Base-by-base conservation (phyloP, 2,888 invertebrate genomes). In the Notocelia uddmanniana region DNA sequence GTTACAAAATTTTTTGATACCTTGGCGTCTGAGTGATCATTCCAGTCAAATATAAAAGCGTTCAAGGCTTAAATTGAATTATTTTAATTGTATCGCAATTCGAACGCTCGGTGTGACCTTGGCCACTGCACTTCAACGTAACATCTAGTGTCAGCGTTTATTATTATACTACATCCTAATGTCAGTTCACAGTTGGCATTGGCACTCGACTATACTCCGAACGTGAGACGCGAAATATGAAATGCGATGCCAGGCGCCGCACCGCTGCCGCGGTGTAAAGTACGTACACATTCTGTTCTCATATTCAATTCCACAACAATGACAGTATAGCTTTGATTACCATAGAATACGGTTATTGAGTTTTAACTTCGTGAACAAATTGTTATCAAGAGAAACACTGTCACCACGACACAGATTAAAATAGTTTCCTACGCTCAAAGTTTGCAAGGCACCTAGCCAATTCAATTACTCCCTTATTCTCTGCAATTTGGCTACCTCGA, bases 161-260 rank as follows among this genome's bases (percentile, higher is more conserved):
- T 68, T 72, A 62, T 72, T 72, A 72, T 37, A 62, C 55, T 37
- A 48, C 48, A 21, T 11, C 54, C 62, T 68, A 72, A 72, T 72
- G 72, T 68, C 72, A 68, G 26, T 72, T n/a, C n/a, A n/a, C n/a
- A n/a, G n/a, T n/a, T n/a, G n/a, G n/a, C n/a, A n/a, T n/a, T 68
- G 72, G 72, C 72, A 72, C 68, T 57, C 55, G 62, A 45, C 37
- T 26, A 37, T 62, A 23, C 50, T 37, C 54, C 19, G 37, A 72
- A 48, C 21, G 55, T 50, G 55, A 68, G 60, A 55, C 50, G 34
- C 34, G 34, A 60, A 31, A 62, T 62, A 72, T 66, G 66, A 70
- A 64, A 70, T 70, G 21, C 31, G 34, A 52, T 55, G 34, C 19
- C 34, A 63, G 62, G 63, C 70, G 59, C 70, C 59, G 45, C 45